These are phyloP conservation scores for Penelope pileata DNA, from an alignment of 2,113 vertebrate species.

Conservation along the genomic window DNA sequence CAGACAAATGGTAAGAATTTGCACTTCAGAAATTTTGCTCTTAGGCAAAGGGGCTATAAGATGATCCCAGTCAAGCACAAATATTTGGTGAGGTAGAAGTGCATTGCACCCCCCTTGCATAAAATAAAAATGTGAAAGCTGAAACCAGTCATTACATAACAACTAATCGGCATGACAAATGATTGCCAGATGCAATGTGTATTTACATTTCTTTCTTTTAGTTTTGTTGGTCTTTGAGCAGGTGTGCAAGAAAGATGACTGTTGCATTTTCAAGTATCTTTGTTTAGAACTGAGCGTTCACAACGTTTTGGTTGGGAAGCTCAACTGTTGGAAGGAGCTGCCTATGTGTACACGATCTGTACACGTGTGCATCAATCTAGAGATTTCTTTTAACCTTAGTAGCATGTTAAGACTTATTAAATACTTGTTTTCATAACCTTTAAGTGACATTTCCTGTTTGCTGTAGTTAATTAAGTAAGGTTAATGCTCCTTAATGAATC, in stretches of 20 bases:
- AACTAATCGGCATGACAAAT: background rate
- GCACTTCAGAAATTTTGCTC: background rate
- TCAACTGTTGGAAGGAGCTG: background rate
- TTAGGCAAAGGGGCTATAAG: background rate
- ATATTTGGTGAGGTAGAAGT: background rate
- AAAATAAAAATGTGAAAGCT: background rate
- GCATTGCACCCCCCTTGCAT: background rate
- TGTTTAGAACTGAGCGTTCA: background rate
- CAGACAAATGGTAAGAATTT: background rate
- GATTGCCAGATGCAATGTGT: background rate
- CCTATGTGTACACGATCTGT: fast-evolving
- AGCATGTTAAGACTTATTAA: background rate
- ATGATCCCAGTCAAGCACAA: background rate
- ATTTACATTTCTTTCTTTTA: background rate
- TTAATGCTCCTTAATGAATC: constrained; percentile 2
- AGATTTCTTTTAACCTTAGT: background rate
- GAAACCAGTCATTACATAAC: background rate
- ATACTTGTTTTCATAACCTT: background rate
- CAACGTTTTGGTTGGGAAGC: background rate
- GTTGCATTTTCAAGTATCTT: background rate
- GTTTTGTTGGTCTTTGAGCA: background rate
- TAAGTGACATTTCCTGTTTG: background rate
- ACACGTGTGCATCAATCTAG: background rate
- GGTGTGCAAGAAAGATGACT: background rate
- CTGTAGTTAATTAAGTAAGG: constrained; percentile 15